phyloP scores from a whole-genome alignment of 2,797 vertebrate genomes.

The Valencia hispanica region DNA sequence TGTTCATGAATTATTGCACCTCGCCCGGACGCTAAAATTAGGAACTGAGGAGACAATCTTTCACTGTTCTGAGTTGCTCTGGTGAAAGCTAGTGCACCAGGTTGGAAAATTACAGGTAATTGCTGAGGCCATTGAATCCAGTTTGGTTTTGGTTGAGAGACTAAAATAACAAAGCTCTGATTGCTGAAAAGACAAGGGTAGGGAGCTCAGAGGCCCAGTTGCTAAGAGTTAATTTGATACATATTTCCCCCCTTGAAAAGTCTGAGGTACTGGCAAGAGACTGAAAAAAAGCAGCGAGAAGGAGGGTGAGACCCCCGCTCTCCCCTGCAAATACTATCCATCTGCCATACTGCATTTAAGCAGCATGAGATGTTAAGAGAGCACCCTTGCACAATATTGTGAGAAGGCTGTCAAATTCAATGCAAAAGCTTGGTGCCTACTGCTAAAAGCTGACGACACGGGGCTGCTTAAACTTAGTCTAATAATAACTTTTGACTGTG shows the following conservation, averaged over 20 bases:
- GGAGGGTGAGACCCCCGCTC: conserved; percentile 74
- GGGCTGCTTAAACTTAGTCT: conserved; percentile 61
- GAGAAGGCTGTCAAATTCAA: conserved; percentile 80
- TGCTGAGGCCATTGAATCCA: conserved; percentile 78
- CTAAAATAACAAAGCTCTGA: conserved; percentile 82
- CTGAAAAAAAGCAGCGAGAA: conserved; percentile 58
- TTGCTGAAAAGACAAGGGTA: conserved; percentile 79
- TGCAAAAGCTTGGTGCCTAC: conserved; percentile 66
- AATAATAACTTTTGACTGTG: conserved; percentile 71
- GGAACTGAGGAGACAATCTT: conserved; percentile 69
- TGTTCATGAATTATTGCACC: conserved; percentile 73
- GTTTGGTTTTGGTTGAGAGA: conserved; percentile 82
- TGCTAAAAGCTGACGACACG: conserved; percentile 59
- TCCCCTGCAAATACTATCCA: conserved; percentile 77
- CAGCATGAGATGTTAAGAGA: conserved; percentile 77
- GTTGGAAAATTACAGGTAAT: conserved; percentile 83
- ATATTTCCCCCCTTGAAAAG: conserved; percentile 79
- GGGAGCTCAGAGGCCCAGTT: conserved; percentile 70
- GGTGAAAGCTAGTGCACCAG: conserved; percentile 70
- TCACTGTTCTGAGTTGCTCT: conserved; percentile 67
- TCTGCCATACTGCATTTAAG: conserved; percentile 78
- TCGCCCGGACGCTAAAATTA: conserved; percentile 57
- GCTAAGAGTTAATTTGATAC: conserved; percentile 82
- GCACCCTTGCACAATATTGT: conserved; percentile 75
- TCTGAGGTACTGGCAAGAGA: conserved; percentile 78